Conservation (phyloP, 1,140 invertebrate species). For the Heterodera carotae region DNA sequence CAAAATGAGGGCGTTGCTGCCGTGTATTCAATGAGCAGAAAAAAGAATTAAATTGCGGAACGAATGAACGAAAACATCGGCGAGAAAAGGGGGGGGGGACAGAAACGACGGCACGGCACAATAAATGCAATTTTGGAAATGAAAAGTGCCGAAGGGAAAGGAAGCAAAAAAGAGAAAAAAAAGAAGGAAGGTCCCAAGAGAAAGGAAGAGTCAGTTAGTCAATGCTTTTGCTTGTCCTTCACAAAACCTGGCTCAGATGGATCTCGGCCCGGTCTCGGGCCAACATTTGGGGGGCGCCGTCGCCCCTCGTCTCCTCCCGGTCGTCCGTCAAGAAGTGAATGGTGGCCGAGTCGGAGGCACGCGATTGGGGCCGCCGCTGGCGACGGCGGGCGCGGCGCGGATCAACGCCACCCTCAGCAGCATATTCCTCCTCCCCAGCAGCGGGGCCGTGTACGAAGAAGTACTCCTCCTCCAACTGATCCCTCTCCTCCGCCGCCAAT, state of each 20-base stretch:
- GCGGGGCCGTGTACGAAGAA: conserved; percentile 11
- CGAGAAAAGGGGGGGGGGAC: neutral
- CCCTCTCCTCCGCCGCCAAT: conserved; percentile 30
- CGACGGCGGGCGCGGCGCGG: too few relatives aligned
- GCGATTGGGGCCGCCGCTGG: conserved; percentile 27
- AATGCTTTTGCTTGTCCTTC: neutral
- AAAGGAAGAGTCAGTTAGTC: too few relatives aligned
- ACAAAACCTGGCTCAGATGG: neutral
- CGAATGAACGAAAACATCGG: too few relatives aligned
- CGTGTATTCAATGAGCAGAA: too few relatives aligned
- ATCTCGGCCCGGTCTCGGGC: neutral
- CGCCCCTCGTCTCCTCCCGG: conserved; percentile 7
- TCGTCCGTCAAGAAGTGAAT: conserved; percentile 48
- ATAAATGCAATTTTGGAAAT: too few relatives aligned
- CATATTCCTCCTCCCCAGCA: neutral
- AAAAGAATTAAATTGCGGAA: conserved; percentile 4
- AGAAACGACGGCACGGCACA: neutral
- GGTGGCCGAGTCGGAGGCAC: conserved; percentile 35
- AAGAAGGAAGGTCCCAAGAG: too few relatives aligned
- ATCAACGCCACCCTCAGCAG: neutral
- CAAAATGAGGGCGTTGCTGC: neutral
- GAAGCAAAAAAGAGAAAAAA: too few relatives aligned
- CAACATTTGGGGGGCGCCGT: neutral
- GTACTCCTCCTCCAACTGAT: conserved; percentile 37
- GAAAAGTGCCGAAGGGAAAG: too few relatives aligned